A percentile compares a stretch with the other conserved stretches of the same genome.
phyloP scores from a whole-genome alignment of 2,888 invertebrate genomes.

The Drosophila antonietae region DNA sequence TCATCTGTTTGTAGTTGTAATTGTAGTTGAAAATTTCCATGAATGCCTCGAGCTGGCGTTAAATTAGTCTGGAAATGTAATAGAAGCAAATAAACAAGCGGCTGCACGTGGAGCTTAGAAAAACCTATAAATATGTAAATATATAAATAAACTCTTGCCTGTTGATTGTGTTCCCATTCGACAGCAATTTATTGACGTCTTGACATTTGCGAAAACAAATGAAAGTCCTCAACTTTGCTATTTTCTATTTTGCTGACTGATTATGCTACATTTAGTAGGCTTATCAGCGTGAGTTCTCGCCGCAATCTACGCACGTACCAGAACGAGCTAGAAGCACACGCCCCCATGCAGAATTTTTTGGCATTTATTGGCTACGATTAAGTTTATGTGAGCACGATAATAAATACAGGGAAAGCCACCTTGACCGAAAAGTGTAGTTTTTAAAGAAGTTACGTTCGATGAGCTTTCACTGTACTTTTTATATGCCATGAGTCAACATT shows the following conservation, averaged over 20 bases:
- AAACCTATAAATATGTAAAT: not conserved
- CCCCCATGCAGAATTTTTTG: conserved; percentile 21
- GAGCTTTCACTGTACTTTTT: not conserved
- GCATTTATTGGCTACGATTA: conserved; percentile 7
- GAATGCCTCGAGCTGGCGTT: not conserved
- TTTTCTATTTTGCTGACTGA: conserved; percentile 26
- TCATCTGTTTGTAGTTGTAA: not conserved
- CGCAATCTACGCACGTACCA: conserved; percentile 25
- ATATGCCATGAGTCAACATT: conserved; percentile 20
- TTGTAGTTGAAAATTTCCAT: conserved; percentile 15
- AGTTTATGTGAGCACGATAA: conserved; percentile 32
- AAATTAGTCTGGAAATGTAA: conserved; percentile 9
- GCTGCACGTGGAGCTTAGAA: conserved; percentile 9
- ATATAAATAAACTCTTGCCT: not conserved
- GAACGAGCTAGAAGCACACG: conserved; percentile 21
- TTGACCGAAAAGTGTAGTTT: not conserved
- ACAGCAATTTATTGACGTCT: conserved; percentile 57
- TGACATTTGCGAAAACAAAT: conserved; percentile 45
- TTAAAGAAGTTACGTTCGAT: not conserved
- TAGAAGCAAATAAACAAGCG: conserved; percentile 7
- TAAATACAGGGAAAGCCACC: not conserved
- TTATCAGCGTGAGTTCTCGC: conserved; percentile 30
- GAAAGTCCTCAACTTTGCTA: not conserved
- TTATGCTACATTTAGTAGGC: conserved; percentile 25
- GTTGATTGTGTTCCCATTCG: not conserved